Conservation (phyloP, 2,797 vertebrate genomes). For the Merluccius polli region DNA sequence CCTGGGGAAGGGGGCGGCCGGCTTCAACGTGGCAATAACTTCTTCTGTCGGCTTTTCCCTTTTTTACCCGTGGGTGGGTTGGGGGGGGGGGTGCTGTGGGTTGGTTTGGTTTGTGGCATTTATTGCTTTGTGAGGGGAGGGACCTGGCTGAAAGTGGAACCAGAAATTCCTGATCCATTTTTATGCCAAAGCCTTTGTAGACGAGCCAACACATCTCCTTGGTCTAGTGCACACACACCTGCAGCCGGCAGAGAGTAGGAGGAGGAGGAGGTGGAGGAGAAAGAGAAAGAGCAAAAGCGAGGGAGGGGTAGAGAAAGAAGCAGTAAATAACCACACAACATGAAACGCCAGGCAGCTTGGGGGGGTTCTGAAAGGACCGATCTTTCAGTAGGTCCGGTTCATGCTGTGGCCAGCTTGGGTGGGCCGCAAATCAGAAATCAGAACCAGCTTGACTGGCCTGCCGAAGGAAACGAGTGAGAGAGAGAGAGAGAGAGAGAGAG, state of each 20-base stretch:
- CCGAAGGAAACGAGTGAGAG: background rate
- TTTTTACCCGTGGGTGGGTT: background rate
- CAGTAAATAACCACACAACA: conserved; percentile 66
- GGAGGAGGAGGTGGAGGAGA: conserved; percentile 21
- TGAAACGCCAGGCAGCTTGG: conserved; percentile 58
- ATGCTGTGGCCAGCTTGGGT: conserved; percentile 60
- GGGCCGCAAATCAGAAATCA: conserved; percentile 66
- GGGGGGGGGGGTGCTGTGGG: conserved; percentile 23
- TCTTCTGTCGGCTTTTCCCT: background rate
- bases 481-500: background rate
- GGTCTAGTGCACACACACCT: conserved; percentile 65
- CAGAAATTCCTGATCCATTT: conserved; percentile 72
- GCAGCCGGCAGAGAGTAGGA: conserved; percentile 38
- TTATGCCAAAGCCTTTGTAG: conserved; percentile 63
- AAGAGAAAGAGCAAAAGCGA: background rate
- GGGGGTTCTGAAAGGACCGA: conserved; percentile 36
- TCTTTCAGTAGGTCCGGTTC: conserved; percentile 42
- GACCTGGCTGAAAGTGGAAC: conserved; percentile 49
- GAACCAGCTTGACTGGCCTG: conserved; percentile 53
- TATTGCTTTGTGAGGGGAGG: conserved; percentile 48
- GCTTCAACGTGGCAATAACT: background rate
- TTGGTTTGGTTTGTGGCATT: conserved; percentile 35
- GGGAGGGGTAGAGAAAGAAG: conserved; percentile 19
- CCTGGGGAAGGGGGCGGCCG: background rate
- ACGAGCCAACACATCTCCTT: conserved; percentile 54